Evolutionary conservation across 2,113 vertebrate species (phyloP).

Genomic region (Erinaceus europaeus): DNA sequence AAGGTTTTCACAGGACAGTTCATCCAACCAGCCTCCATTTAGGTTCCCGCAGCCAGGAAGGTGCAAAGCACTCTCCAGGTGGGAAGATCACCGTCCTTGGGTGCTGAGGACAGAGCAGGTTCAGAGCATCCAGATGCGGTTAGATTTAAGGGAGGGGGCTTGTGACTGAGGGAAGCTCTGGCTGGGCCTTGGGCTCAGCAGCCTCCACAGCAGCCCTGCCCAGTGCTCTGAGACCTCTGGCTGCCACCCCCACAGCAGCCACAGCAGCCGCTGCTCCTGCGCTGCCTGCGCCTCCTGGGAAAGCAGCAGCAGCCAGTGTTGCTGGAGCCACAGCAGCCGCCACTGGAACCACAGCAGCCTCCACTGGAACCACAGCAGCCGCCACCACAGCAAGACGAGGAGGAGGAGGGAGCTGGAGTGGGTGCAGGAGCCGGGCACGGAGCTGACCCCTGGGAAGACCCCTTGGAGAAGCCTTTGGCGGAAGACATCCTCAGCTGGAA

Average conservation of each 20-base stretch:
- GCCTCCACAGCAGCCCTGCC: constrained; percentile 62
- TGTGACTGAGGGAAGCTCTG: not conserved
- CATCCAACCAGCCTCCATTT: not conserved
- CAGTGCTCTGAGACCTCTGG: constrained; percentile 43
- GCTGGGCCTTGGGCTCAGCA: constrained; percentile 29
- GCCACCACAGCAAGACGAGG: not conserved
- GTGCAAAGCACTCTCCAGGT: not conserved
- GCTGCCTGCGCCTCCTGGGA: constrained; percentile 49
- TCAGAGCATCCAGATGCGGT: not conserved
- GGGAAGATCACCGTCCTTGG: not conserved
- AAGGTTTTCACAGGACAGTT: constrained; percentile 1
- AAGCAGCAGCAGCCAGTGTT: constrained; percentile 69
- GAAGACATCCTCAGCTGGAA: not conserved
- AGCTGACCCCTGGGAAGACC: constrained; percentile 31
- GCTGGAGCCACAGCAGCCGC: not conserved
- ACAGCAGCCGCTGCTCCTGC: constrained; percentile 10
- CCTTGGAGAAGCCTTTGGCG: constrained; percentile 57
- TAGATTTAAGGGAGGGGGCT: not conserved
- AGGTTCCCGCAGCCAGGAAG: not conserved
- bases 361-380: not conserved
- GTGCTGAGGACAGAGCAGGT: not conserved
- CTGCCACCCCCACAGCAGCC: constrained; percentile 37
- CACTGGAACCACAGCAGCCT: not conserved
- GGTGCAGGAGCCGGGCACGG: constrained; percentile 23
- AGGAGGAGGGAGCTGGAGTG: not conserved